phyloP scores from a whole-genome alignment of 2,113 vertebrate genomes.

The Enhydra lutris region DNA sequence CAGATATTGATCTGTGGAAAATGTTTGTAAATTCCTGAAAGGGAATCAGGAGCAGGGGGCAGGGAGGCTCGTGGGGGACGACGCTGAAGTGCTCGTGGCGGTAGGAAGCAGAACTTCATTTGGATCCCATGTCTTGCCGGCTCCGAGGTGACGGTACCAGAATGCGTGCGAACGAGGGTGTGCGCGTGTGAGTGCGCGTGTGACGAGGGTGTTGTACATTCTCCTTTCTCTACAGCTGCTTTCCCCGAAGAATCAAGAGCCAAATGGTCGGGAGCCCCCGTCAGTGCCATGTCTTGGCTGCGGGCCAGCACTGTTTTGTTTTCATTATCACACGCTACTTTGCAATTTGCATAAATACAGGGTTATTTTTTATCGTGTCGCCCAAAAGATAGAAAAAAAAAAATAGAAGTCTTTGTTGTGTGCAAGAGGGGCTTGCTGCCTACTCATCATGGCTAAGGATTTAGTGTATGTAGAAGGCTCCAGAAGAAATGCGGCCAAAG shows the following conservation, averaged over 20 bases:
- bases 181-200: conserved; percentile 70
- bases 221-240: conserved; percentile 85
- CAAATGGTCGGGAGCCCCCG: conserved; percentile 83
- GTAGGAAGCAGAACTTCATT: conserved; percentile 69
- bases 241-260: conserved; percentile 82
- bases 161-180: conserved; percentile 75
- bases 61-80: conserved; percentile 85
- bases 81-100: conserved; percentile 72
- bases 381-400: conserved; percentile 78
- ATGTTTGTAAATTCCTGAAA: conserved; percentile 92
- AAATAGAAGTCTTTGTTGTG: conserved; percentile 77
- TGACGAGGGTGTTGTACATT: conserved; percentile 72
- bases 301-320: conserved; percentile 88
- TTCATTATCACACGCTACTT: conserved; percentile 87
- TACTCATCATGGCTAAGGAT: conserved; percentile 74
- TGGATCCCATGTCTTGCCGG: conserved; percentile 76
- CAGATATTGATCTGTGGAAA: conserved; percentile 89
- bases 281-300: conserved; percentile 86
- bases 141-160: conserved; percentile 83
- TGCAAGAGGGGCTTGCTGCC: conserved; percentile 71
- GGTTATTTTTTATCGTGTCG: conserved; percentile 84
- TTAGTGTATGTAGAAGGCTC: conserved; percentile 55
- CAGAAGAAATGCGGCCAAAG: conserved; percentile 64
- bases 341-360: conserved; percentile 87
- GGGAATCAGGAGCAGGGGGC: conserved; percentile 80